Conservation (phyloP, 2,888 invertebrate genomes). For the Halocaridina rubra region DNA sequence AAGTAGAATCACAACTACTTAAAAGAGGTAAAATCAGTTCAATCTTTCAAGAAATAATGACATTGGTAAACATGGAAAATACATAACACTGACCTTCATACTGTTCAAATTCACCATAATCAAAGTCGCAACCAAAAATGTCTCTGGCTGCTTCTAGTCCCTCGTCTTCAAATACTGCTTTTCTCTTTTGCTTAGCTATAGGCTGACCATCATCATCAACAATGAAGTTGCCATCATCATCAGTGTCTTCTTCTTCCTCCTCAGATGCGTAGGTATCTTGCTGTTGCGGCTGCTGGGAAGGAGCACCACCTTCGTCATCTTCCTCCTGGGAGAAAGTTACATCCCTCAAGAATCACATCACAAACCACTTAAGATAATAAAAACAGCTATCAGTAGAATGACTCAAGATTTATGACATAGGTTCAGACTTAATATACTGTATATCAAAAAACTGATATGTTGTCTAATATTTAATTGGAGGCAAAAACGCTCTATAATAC, state of each 20-base stretch:
- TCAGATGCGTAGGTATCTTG: constrained; percentile 81
- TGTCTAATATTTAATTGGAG: no score
- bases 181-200: constrained; percentile 79
- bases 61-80: no score
- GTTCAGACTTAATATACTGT: no score
- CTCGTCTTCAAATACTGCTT: constrained; percentile 70
- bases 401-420: no score
- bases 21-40: no score
- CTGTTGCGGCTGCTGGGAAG: constrained; percentile 16
- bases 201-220: constrained; percentile 95
- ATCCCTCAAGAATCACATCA: neutral
- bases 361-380: neutral
- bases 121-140: constrained; percentile 99
- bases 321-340: constrained; percentile 25
- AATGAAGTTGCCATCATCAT: constrained; percentile 94
- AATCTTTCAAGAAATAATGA: no score
- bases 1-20: no score
- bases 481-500: no score
- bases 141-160: constrained; percentile 98
- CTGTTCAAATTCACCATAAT: constrained; percentile 89
- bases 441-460: no score
- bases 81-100: constrained; percentile 76
- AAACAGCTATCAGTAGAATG: no score
- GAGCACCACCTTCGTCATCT: constrained; percentile 35
- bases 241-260: constrained; percentile 82